These are phyloP conservation scores for Actenoides hombroni DNA, from an alignment of 2,113 vertebrate genomes.

Conservation along the genomic window DNA sequence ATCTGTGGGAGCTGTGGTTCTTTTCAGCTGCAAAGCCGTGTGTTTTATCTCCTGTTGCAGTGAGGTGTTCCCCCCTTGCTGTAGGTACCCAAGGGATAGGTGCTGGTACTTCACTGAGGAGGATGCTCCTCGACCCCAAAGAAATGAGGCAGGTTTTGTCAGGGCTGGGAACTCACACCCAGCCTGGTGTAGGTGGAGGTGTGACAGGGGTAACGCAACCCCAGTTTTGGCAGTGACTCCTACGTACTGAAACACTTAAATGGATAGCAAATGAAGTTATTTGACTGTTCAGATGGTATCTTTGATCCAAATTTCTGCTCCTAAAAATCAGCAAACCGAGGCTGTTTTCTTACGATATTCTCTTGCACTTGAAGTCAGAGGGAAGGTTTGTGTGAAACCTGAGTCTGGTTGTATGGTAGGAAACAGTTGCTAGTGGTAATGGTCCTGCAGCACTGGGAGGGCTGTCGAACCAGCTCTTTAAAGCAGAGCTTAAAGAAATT, in stretches of 20 bases:
- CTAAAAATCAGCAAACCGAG: background rate
- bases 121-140: background rate
- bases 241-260: background rate
- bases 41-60: background rate
- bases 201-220: background rate
- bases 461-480: background rate
- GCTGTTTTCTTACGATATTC: background rate
- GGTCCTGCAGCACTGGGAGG: background rate
- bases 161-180: slow-evolving; percentile 20
- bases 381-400: background rate
- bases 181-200: slow-evolving; percentile 2
- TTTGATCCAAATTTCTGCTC: background rate
- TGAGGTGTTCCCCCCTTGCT: background rate
- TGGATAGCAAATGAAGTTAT: background rate
- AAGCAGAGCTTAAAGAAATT: background rate
- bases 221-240: rapidly evolving
- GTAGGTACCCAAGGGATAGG: background rate
- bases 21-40: background rate
- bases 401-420: background rate
- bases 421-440: background rate
- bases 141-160: background rate
- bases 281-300: background rate
- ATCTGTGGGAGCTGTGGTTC: background rate
- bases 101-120: background rate
- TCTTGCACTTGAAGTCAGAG: background rate